A percentile compares a stretch with the other conserved stretches of the same genome.
phyloP scores from a whole-genome alignment of 2,888 invertebrate species.

The Drymonia ruficornis region DNA sequence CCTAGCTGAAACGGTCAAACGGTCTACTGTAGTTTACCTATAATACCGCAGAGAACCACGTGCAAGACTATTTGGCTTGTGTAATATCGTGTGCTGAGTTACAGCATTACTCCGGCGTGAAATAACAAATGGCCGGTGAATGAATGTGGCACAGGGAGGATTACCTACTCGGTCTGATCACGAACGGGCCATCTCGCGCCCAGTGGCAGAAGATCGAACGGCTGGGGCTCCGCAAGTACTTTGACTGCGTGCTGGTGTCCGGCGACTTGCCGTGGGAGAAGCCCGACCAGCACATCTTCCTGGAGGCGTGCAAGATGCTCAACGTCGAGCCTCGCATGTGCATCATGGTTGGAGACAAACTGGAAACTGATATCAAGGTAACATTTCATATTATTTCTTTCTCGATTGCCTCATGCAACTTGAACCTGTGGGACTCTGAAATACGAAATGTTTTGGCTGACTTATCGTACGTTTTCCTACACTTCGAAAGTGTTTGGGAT shows the following conservation, averaged over 20 bases:
- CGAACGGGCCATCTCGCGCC: conserved; percentile 93
- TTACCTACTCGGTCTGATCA: conserved; percentile 92
- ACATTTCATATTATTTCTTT: background rate
- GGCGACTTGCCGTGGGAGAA: conserved; percentile 95
- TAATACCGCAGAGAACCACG: conserved; percentile 11
- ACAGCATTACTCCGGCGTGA: conserved; percentile 63
- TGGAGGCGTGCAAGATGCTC: conserved; percentile 91
- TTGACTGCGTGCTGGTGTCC: conserved; percentile 92
- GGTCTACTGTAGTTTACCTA: background rate
- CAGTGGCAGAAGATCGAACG: conserved; percentile 95
- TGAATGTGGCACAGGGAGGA: conserved; percentile 86
- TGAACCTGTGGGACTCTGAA: too few species aligned
- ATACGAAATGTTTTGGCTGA: too few species aligned
- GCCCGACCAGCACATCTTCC: conserved; percentile 92
- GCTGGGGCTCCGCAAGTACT: conserved; percentile 88
- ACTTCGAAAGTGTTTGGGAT: too few species aligned
- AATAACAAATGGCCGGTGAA: conserved; percentile 76
- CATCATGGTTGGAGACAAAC: conserved; percentile 94
- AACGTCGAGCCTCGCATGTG: conserved; percentile 90
- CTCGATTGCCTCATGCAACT: too few species aligned
- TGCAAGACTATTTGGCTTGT: conserved; percentile 68
- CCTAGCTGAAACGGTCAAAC: background rate
- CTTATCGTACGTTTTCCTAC: too few species aligned
- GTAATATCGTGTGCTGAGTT: conserved; percentile 75
- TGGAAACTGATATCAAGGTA: conserved; percentile 93